Conservation (phyloP, 1,140 invertebrate species). For the Pogonus chalceus region DNA sequence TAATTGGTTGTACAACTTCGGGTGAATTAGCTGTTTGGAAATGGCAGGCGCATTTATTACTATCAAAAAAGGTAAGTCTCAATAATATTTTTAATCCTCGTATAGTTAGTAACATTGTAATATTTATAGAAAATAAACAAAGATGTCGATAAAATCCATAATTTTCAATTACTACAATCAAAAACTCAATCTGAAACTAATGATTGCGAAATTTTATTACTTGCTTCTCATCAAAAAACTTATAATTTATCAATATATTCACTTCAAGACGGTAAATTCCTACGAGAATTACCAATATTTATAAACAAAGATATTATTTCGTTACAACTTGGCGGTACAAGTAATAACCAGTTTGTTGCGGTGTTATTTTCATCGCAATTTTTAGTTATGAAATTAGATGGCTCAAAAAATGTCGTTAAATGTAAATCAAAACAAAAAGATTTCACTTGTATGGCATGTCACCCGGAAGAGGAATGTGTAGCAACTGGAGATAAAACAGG, state of each 20-base stretch:
- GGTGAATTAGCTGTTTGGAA: slow-evolving; percentile 45
- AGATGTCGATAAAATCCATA: too few species aligned
- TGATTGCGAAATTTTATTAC: too few species aligned
- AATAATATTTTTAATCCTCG: too few species aligned
- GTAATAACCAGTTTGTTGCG: slow-evolving; percentile 27
- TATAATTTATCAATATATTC: too few species aligned
- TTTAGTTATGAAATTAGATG: slow-evolving; percentile 31
- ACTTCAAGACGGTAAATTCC: slow-evolving; percentile 17
- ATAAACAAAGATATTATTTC: slow-evolving; percentile 2
- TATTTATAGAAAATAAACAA: too few species aligned
- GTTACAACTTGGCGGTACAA: slow-evolving; percentile 17
- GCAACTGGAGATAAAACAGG: slow-evolving; percentile 63
- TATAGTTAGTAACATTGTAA: too few species aligned
- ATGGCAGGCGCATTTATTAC: slow-evolving; percentile 39
- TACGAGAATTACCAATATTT: slow-evolving; percentile 10
- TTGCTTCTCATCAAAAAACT: too few species aligned
- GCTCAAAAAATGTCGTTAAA: slow-evolving; percentile 25
- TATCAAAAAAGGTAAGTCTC: slow-evolving; percentile 35
- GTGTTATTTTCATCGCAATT: slow-evolving; percentile 28
- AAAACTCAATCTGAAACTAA: too few species aligned
- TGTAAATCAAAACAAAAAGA: slow-evolving; percentile 34
- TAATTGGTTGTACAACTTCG: slow-evolving; percentile 43
- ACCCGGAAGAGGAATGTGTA: slow-evolving; percentile 54
- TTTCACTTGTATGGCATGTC: slow-evolving; percentile 58
- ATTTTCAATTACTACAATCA: too few species aligned